Evolutionary conservation across 2,113 vertebrate genomes (phyloP).

Genomic region (Petaurus breviceps): DNA sequence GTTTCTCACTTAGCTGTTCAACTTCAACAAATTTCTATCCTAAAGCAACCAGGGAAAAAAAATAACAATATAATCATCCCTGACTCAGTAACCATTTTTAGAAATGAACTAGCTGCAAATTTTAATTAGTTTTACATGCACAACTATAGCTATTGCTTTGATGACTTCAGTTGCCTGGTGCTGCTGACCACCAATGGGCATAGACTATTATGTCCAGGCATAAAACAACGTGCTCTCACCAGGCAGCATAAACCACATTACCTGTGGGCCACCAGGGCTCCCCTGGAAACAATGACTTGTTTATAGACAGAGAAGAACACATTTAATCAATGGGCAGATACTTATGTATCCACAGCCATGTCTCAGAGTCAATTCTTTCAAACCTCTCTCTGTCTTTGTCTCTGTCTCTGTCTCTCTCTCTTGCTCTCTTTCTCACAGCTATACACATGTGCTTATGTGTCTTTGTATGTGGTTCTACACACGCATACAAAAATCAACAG

Average conservation of each 20-base stretch:
- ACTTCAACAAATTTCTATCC: slow-evolving; percentile 52
- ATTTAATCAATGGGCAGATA: background rate
- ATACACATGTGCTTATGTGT: background rate
- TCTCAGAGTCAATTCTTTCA: background rate
- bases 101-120: slow-evolving; percentile 59
- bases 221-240: background rate
- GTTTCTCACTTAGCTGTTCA: slow-evolving; percentile 54
- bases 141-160: slow-evolving; percentile 47
- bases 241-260: slow-evolving; percentile 4
- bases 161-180: background rate
- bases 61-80: slow-evolving; percentile 32
- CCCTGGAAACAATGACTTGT: background rate
- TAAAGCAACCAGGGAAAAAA: slow-evolving; percentile 23
- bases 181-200: background rate
- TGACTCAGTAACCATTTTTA: slow-evolving; percentile 53
- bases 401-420: background rate
- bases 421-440: background rate
- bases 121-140: slow-evolving; percentile 51
- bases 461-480: background rate
- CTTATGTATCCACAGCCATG: background rate
- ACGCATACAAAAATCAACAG: background rate
- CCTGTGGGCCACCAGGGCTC: background rate
- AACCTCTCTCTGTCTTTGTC: background rate
- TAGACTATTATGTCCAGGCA: background rate
- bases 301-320: background rate